phyloP scores from a whole-genome alignment of 2,113 vertebrate species.

The Amia ocellicauda region DNA sequence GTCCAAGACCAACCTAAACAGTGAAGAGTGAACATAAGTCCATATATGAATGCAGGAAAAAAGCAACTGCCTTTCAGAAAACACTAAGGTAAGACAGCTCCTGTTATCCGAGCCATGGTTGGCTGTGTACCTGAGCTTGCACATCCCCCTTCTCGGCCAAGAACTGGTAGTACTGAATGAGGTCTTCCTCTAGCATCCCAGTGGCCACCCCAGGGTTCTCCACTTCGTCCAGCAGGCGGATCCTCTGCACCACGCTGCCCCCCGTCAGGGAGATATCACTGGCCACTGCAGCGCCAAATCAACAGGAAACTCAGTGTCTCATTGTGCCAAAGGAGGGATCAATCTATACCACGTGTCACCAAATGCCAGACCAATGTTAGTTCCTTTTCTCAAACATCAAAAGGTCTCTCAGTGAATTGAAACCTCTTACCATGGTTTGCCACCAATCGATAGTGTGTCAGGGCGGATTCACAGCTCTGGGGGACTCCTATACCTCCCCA shows the following conservation, averaged over 20 bases:
- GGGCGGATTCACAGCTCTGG: slow-evolving; percentile 93
- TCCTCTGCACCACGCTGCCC: slow-evolving; percentile 90
- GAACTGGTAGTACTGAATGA: slow-evolving; percentile 98
- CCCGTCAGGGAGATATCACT: slow-evolving; percentile 93
- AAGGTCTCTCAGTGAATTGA: no score
- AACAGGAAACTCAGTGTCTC: not conserved
- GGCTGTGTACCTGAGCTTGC: slow-evolving; percentile 82
- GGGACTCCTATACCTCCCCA: slow-evolving; percentile 96
- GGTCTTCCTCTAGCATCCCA: slow-evolving; percentile 95
- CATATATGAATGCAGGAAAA: not conserved
- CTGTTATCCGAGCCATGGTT: no score
- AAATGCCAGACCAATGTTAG: no score
- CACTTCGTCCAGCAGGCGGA: slow-evolving; percentile 88
- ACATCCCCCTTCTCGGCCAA: slow-evolving; percentile 98
- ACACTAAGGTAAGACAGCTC: not conserved
- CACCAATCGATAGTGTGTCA: slow-evolving; percentile 92
- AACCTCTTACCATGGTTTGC: slow-evolving; percentile 83
- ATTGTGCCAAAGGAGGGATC: no score
- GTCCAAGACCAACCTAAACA: slow-evolving; percentile 88
- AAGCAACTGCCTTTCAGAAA: not conserved
- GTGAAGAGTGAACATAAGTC: not conserved
- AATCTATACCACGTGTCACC: no score
- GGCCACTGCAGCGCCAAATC: slow-evolving; percentile 70
- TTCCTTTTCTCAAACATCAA: no score
- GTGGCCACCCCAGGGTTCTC: slow-evolving; percentile 93